These are phyloP conservation scores for Pemphigus obesinymphae DNA, from an alignment of 1,140 invertebrate genomes.

Conservation along the genomic window DNA sequence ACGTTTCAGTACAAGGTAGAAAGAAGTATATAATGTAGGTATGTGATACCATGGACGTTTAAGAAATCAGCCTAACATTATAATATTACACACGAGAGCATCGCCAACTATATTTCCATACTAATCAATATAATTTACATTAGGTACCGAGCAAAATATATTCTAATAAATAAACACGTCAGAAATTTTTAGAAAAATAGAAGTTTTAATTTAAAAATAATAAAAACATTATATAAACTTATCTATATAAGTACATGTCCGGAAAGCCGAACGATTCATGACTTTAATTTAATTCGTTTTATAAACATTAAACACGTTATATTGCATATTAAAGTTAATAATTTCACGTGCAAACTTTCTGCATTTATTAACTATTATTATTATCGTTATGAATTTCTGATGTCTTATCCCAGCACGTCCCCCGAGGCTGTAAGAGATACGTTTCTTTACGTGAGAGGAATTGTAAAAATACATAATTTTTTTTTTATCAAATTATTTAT, in stretches of 20 bases:
- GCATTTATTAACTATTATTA: conserved; percentile 37
- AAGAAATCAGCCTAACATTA: too few relatives aligned
- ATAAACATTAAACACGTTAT: conserved; percentile 5
- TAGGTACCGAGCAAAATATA: not conserved
- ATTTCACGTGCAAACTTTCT: conserved; percentile 14
- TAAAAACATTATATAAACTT: not conserved
- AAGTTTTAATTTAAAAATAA: conserved; percentile 2
- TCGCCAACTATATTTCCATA: too few relatives aligned
- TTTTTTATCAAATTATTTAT: conserved; percentile 24
- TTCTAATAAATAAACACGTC: too few relatives aligned
- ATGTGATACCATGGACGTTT: not conserved
- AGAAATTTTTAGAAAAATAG: not conserved
- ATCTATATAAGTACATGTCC: not conserved
- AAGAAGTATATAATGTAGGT: not conserved
- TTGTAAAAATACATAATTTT: not conserved
- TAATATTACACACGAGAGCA: too few relatives aligned
- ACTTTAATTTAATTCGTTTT: conserved; percentile 10
- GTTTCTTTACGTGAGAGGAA: conserved; percentile 37
- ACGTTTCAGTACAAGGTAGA: not conserved
- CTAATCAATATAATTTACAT: not conserved
- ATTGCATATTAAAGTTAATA: conserved; percentile 12
- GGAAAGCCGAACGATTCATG: not conserved
- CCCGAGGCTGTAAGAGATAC: not conserved
- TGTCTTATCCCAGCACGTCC: conserved; percentile 6
- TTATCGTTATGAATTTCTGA: conserved; percentile 12